Evolutionary conservation across 2,113 vertebrate genomes (phyloP).

Genomic region (Oriolus oriolus): DNA sequence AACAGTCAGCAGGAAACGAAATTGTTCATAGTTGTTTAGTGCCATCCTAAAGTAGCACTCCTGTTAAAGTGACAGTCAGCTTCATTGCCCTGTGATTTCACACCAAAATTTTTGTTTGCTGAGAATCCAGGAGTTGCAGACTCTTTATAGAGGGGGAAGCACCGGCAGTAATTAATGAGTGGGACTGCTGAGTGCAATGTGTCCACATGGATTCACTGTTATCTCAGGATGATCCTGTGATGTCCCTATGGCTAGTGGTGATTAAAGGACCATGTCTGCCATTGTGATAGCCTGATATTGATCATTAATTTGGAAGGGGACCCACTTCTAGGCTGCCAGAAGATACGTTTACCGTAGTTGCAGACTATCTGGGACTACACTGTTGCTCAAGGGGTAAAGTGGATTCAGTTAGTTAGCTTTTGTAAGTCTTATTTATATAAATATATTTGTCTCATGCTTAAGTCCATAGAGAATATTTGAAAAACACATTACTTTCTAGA

Average conservation of each 20-base stretch:
- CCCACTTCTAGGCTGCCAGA: background rate
- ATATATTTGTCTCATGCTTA: background rate
- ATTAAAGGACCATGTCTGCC: background rate
- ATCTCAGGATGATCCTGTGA: background rate
- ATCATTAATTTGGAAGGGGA: background rate
- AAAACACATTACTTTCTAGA: background rate
- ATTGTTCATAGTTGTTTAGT: background rate
- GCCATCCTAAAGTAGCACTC: background rate
- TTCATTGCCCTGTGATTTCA: background rate
- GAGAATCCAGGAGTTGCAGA: background rate
- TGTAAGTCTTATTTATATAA: background rate
- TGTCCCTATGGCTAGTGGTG: background rate
- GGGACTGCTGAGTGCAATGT: background rate
- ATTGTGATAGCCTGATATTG: background rate
- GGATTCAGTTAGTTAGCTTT: background rate
- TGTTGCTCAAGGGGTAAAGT: background rate
- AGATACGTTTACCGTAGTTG: background rate
- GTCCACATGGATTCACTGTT: background rate
- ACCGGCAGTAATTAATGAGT: background rate
- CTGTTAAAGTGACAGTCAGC: background rate
- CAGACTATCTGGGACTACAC: rapidly evolving
- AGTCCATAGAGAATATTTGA: background rate
- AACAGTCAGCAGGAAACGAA: background rate
- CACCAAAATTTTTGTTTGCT: background rate
- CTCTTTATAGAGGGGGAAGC: background rate